These are phyloP conservation scores for Rhinogobio ventralis DNA, from an alignment of 2,797 vertebrate genomes.

Conservation along the genomic window DNA sequence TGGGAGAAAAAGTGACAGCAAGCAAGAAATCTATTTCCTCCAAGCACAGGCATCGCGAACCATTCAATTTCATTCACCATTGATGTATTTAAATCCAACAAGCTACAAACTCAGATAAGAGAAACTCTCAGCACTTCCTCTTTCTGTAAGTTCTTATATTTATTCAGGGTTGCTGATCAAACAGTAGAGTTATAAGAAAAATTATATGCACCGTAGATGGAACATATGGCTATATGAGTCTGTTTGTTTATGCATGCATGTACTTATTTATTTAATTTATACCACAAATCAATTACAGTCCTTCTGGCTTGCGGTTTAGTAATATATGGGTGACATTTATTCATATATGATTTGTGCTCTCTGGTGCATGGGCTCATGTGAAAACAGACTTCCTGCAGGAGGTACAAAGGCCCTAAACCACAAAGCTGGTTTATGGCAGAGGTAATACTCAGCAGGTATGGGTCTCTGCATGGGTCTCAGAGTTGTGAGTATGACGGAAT, in stretches of 20 bases:
- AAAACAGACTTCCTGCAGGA: slow-evolving; percentile 1
- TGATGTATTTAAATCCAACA: slow-evolving; percentile 52
- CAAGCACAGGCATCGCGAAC: slow-evolving; percentile 30
- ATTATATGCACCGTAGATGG: neutral
- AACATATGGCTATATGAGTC: slow-evolving; percentile 1
- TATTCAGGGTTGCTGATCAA: slow-evolving; percentile 29
- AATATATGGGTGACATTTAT: neutral
- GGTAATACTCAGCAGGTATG: neutral
- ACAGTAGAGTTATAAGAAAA: slow-evolving; percentile 22
- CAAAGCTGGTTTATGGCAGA: neutral
- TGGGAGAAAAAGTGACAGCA: neutral
- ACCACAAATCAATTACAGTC: neutral
- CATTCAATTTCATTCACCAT: slow-evolving; percentile 45
- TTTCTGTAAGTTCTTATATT: slow-evolving; percentile 5
- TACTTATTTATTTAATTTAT: slow-evolving; percentile 2
- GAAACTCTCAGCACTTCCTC: slow-evolving; percentile 37
- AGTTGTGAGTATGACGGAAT: neutral
- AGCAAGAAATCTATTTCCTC: slow-evolving; percentile 46
- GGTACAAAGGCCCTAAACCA: neutral
- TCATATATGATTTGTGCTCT: neutral
- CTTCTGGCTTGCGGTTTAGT: slow-evolving; percentile 4
- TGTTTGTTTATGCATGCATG: slow-evolving; percentile 33
- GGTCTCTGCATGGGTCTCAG: neutral
- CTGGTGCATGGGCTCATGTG: neutral
- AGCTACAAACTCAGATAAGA: slow-evolving; percentile 21